Evolutionary conservation across 2,113 vertebrate species (phyloP).

Genomic region (Ahaetulla prasina): DNA sequence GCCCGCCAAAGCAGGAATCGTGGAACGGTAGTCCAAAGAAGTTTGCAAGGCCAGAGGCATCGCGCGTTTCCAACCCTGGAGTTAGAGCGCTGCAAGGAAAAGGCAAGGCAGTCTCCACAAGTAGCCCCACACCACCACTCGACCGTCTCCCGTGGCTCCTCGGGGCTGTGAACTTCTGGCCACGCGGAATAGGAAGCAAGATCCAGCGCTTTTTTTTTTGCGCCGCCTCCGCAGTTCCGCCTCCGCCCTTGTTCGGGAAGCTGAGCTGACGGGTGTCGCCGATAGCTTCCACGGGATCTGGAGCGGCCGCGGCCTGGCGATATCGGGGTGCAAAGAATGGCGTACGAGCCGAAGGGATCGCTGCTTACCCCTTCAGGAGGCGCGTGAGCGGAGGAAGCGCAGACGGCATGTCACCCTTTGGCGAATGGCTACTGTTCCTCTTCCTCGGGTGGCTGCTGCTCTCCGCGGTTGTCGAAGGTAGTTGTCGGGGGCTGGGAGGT

Average conservation of each 20-base stretch:
- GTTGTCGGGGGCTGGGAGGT: background rate
- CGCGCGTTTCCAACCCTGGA: background rate
- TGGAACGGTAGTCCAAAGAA: background rate
- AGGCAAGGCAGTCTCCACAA: background rate
- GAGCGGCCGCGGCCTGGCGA: accelerated
- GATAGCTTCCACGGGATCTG: background rate
- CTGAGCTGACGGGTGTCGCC: background rate
- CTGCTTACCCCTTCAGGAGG: background rate
- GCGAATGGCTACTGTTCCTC: background rate
- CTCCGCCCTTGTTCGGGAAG: background rate
- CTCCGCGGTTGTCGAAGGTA: background rate
- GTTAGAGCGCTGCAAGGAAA: background rate
- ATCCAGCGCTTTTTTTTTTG: background rate
- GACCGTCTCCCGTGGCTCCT: background rate
- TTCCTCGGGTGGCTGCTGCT: background rate
- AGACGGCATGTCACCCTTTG: background rate
- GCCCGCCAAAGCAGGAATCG: background rate
- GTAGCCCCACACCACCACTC: accelerated
- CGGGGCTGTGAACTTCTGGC: background rate
- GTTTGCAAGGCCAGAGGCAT: background rate
- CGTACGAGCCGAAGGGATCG: background rate
- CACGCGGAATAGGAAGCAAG: background rate
- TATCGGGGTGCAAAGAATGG: background rate
- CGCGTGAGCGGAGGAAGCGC: background rate
- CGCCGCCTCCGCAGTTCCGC: background rate